These are phyloP conservation scores for Agapornis roseicollis DNA, from an alignment of 2,113 vertebrate species.

Conservation along the genomic window DNA sequence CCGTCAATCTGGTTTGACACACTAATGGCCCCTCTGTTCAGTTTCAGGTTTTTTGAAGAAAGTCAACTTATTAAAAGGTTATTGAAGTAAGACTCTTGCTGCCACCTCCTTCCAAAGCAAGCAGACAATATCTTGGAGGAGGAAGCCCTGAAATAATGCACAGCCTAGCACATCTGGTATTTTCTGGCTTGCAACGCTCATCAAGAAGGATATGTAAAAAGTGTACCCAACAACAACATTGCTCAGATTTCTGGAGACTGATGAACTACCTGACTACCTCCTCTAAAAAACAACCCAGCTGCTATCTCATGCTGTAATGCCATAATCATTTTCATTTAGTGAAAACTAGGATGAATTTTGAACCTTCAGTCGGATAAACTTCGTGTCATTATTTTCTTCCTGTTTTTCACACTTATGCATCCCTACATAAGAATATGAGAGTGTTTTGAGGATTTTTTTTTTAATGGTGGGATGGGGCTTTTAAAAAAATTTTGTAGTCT, in stretches of 20 bases:
- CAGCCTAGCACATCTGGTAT: neutral
- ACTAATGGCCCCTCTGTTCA: neutral
- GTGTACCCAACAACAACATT: neutral
- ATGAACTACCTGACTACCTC: neutral
- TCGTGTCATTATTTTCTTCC: neutral
- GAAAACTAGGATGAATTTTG: neutral
- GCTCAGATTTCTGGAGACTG: neutral
- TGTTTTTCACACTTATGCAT: neutral
- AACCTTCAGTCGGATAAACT: neutral
- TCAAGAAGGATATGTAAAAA: neutral
- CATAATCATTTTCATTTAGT: neutral
- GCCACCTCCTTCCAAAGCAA: neutral
- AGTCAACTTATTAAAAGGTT: neutral
- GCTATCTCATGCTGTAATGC: neutral
- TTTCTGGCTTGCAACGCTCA: neutral
- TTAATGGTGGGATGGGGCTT: rapidly evolving
- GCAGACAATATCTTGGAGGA: neutral
- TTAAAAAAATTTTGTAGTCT: neutral
- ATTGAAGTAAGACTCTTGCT: neutral
- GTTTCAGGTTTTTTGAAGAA: neutral
- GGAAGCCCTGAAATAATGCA: neutral
- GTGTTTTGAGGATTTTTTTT: neutral
- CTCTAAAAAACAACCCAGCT: neutral
- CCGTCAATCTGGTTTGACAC: neutral
- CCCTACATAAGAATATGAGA: neutral